phyloP scores from a whole-genome alignment of 2,888 invertebrate species.

The Iphiclides podalirius region DNA sequence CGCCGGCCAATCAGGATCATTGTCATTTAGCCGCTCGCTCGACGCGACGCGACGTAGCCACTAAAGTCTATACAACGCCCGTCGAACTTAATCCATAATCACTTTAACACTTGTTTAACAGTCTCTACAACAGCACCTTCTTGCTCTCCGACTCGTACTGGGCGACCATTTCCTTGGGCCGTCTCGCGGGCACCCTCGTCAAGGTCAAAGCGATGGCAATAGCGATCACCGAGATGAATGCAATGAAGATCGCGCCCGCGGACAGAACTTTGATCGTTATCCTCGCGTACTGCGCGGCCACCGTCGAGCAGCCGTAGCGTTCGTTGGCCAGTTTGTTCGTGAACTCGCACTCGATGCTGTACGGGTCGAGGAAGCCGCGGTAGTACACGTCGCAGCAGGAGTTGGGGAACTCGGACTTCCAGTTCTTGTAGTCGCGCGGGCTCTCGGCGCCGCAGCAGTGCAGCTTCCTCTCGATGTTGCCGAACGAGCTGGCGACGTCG shows the following conservation, averaged over 20 bases:
- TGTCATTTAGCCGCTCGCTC: slow-evolving; percentile 1
- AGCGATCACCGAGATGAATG: slow-evolving; percentile 50
- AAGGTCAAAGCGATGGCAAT: slow-evolving; percentile 46
- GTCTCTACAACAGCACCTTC: slow-evolving; percentile 51
- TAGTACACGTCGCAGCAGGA: slow-evolving; percentile 69
- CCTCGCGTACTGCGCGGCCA: slow-evolving; percentile 58
- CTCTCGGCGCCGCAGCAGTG: slow-evolving; percentile 68
- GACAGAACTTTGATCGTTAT: slow-evolving; percentile 56
- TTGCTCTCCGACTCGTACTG: slow-evolving; percentile 62
- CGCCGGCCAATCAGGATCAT: slow-evolving; percentile 9
- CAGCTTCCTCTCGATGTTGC: slow-evolving; percentile 54
- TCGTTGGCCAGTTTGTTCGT: slow-evolving; percentile 68
- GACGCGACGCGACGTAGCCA: background rate
- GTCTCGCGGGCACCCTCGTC: slow-evolving; percentile 44
- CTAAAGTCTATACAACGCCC: too few relatives aligned
- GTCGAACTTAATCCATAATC: background rate
- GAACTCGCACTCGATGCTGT: slow-evolving; percentile 59
- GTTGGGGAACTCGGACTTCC: slow-evolving; percentile 58
- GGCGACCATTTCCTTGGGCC: slow-evolving; percentile 41
- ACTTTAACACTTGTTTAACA: slow-evolving; percentile 5
- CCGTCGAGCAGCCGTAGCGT: slow-evolving; percentile 61
- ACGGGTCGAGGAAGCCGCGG: slow-evolving; percentile 57
- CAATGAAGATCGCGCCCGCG: slow-evolving; percentile 49
- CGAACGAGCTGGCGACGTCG: slow-evolving; percentile 47
- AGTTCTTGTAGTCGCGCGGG: slow-evolving; percentile 64